Percentiles rank a stretch among this genome's conserved stretches.
These are phyloP conservation scores for Eciton burchellii DNA, from an alignment of 1,140 invertebrate species.

Conservation along the genomic window DNA sequence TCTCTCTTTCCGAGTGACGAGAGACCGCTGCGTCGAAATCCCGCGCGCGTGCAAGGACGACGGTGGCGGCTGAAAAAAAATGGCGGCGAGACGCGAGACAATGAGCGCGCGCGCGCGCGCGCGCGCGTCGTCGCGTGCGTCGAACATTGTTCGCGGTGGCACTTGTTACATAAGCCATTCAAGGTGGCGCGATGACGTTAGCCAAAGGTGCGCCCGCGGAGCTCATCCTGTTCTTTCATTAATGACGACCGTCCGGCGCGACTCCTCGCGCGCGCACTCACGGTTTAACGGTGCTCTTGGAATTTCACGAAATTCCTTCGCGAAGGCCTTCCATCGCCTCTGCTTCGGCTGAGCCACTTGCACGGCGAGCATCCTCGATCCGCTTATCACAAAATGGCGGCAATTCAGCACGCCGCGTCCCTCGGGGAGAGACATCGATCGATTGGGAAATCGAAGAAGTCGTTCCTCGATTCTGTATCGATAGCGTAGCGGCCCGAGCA, in stretches of 20 bases:
- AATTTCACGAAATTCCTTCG: constrained; percentile 60
- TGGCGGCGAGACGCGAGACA: constrained; percentile 2
- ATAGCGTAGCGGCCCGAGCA: background rate
- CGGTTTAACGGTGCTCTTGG: constrained; percentile 61
- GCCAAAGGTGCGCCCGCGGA: constrained; percentile 73
- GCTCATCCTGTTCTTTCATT: constrained; percentile 79
- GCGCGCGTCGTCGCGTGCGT: constrained; percentile 50
- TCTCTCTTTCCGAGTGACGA: too few species aligned
- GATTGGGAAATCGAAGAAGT: constrained; percentile 30
- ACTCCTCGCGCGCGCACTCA: constrained; percentile 2
- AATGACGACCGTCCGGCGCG: constrained; percentile 65
- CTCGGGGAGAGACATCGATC: background rate
- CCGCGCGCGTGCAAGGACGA: constrained; percentile 16
- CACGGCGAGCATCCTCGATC: background rate
- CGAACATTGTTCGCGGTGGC: constrained; percentile 65
- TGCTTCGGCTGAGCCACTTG: background rate
- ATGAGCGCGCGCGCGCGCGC: background rate
- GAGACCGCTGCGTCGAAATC: background rate
- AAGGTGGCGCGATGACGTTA: constrained; percentile 80
- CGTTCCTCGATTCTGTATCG: constrained; percentile 1
- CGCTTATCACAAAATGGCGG: background rate
- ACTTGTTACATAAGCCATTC: constrained; percentile 80
- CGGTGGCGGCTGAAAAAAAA: constrained; percentile 8
- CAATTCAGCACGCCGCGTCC: background rate
- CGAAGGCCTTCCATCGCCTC: background rate